phyloP scores from a whole-genome alignment of 2,113 vertebrate genomes.

The Xenotilapia caudafasciata region DNA sequence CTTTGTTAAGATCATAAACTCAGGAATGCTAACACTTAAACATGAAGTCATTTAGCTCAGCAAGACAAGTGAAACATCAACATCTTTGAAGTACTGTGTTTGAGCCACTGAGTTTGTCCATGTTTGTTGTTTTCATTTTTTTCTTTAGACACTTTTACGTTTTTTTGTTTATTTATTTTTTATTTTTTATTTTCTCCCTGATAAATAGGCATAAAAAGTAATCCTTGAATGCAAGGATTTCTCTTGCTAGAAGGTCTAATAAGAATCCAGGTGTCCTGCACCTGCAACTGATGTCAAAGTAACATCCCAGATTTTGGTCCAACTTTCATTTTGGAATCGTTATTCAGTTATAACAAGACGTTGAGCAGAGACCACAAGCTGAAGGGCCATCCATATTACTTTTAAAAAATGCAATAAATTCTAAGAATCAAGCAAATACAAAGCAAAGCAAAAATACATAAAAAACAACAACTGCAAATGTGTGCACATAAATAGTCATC shows the following conservation, averaged over 20 bases:
- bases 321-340: neutral
- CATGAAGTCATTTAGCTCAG: neutral
- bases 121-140: neutral
- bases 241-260: neutral
- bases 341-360: neutral
- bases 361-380: neutral
- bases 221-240: neutral
- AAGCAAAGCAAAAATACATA: neutral
- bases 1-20: neutral
- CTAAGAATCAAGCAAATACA: neutral
- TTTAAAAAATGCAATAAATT: neutral
- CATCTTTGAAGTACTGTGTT: neutral
- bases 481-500: neutral
- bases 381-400: neutral
- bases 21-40: neutral
- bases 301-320: neutral
- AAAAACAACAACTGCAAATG: neutral
- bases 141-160: fast-evolving
- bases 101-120: neutral
- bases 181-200: neutral
- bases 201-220: fast-evolving
- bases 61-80: neutral
- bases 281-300: neutral
- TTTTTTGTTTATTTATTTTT: neutral
- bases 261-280: neutral